Evolutionary conservation across 1,140 invertebrate genomes (phyloP).

Genomic region (Caerostris extrusa): DNA sequence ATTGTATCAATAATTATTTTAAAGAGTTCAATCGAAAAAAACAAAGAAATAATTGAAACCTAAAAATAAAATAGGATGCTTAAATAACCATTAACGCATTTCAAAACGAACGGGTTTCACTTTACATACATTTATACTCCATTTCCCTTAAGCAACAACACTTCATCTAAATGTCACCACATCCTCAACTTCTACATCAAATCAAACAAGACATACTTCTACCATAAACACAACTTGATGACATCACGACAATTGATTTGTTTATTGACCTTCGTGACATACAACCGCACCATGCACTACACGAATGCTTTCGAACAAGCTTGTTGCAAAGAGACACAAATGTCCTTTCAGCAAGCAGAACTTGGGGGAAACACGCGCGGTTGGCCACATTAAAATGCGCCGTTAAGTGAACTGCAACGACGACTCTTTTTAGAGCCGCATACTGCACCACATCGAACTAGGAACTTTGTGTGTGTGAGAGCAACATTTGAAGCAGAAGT

Average conservation of each 20-base stretch:
- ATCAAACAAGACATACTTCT: neutral
- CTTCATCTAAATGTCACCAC: neutral
- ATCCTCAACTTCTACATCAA: neutral
- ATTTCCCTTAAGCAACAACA: neutral
- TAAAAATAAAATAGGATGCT: too few species aligned
- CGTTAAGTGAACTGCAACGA: conserved; percentile 35
- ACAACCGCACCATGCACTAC: neutral
- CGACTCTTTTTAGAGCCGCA: neutral
- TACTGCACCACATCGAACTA: neutral
- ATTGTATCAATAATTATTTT: too few species aligned
- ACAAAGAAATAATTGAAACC: too few species aligned
- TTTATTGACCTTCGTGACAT: neutral
- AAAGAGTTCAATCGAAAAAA: too few species aligned
- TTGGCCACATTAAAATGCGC: conserved; percentile 41
- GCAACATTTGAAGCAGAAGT: neutral
- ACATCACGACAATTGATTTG: conserved; percentile 26
- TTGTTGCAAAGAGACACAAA: conserved; percentile 2
- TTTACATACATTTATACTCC: neutral
- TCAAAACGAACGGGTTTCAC: neutral
- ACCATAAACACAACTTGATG: neutral
- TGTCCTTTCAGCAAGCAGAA: neutral
- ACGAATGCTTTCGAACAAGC: neutral
- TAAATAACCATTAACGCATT: too few species aligned
- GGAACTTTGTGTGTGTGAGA: neutral
- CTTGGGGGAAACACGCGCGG: conserved; percentile 31